These are phyloP conservation scores for Cricetomys ansorgei DNA, from an alignment of 2,113 vertebrate species.

Conservation along the genomic window DNA sequence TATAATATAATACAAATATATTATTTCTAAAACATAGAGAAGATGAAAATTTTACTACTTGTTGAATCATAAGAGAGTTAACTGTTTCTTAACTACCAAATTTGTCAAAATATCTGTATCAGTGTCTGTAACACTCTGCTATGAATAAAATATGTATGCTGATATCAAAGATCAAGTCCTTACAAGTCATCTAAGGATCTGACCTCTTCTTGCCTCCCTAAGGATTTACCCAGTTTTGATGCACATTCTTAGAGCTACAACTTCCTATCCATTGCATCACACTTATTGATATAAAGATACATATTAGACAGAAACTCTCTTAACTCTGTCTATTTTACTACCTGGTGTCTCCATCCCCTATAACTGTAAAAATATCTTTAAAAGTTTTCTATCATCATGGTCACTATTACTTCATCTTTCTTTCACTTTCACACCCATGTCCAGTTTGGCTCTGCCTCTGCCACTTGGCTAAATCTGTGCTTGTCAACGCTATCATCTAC, in stretches of 20 bases:
- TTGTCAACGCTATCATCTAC: neutral
- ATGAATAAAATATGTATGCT: neutral
- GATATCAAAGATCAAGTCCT: neutral
- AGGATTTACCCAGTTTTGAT: neutral
- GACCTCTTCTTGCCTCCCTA: neutral
- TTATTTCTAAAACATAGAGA: neutral
- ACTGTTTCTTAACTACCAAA: neutral
- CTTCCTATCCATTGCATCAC: neutral
- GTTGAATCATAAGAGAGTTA: neutral
- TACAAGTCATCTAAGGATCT: neutral
- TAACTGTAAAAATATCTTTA: neutral
- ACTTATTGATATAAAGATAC: neutral
- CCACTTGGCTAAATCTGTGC: neutral
- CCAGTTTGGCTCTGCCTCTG: neutral
- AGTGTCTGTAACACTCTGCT: neutral
- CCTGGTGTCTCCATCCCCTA: neutral
- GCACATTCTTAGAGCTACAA: neutral
- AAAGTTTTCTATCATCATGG: neutral
- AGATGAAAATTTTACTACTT: neutral
- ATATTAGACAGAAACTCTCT: slow-evolving; percentile 5
- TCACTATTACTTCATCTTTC: neutral
- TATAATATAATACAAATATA: too few relatives aligned
- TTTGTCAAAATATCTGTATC: neutral
- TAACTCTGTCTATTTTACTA: neutral
- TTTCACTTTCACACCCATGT: neutral